Percentiles rank a stretch among this genome's conserved stretches.
Conservation (phyloP, 1,140 invertebrate genomes). For the Drosophila setifemur region DNA sequence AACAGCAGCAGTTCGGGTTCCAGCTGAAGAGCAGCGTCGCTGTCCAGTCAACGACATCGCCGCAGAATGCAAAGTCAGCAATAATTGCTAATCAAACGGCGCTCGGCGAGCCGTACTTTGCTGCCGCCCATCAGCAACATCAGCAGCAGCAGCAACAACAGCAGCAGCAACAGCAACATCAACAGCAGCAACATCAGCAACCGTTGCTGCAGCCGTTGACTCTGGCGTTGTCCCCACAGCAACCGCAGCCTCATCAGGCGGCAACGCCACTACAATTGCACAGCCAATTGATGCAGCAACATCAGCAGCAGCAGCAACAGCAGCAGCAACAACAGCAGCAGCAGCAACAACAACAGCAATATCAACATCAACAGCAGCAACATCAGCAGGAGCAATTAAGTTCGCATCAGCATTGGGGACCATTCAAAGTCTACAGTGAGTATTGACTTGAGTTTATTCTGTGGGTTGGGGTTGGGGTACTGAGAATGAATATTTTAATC, state of each 20-base stretch:
- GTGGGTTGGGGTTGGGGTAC: not conserved
- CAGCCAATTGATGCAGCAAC: constrained; percentile 78
- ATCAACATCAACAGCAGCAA: constrained; percentile 57
- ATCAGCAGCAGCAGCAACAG: constrained; percentile 41
- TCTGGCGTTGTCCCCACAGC: constrained; percentile 74
- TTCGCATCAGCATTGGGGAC: constrained; percentile 80
- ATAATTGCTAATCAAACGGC: constrained; percentile 81
- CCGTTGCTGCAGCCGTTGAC: constrained; percentile 69
- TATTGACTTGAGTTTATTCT: constrained; percentile 59
- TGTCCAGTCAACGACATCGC: constrained; percentile 71
- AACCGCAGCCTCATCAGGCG: constrained; percentile 63
- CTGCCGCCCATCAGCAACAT: constrained; percentile 43
- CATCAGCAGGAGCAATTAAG: constrained; percentile 74
- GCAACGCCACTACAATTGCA: constrained; percentile 65
- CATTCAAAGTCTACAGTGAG: constrained; percentile 87
- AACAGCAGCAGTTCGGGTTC: constrained; percentile 68
- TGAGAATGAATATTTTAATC: constrained; percentile 1
- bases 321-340: constrained; percentile 60
- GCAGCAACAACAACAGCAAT: constrained; percentile 60
- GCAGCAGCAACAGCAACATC: constrained; percentile 82
- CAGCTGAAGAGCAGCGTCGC: constrained; percentile 71
- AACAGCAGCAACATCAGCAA: constrained; percentile 58
- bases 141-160: constrained; percentile 45
- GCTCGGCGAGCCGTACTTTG: constrained; percentile 52
- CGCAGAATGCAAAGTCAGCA: constrained; percentile 77